Conservation (phyloP, 1,140 invertebrate genomes). For the Carposina sasakii region DNA sequence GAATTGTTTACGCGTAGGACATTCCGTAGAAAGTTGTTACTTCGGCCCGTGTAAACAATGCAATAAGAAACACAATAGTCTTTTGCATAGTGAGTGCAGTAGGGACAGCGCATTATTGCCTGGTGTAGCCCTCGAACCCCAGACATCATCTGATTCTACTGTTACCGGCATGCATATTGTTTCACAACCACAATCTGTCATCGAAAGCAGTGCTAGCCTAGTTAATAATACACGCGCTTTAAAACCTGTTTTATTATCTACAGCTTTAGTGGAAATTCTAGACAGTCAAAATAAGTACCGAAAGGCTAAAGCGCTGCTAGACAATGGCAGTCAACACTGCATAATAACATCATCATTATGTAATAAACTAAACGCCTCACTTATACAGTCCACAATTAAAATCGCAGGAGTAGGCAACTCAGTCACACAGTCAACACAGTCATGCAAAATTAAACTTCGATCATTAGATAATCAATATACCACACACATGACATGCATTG, state of each 20-base stretch:
- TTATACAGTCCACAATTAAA: not conserved
- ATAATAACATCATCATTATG: not conserved
- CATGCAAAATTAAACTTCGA: not conserved
- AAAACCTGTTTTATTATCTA: not conserved
- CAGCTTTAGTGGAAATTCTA: not conserved
- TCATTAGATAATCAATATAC: not conserved
- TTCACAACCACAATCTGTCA: no score
- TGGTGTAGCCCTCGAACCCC: not conserved
- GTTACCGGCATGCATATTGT: no score
- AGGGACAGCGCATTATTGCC: not conserved
- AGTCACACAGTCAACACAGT: not conserved
- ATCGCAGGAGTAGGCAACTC: not conserved
- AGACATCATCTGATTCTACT: no score
- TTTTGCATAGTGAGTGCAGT: not conserved
- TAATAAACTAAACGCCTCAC: not conserved
- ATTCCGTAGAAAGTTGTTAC: not conserved
- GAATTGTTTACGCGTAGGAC: not conserved
- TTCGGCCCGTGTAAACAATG: not conserved
- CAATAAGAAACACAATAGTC: not conserved
- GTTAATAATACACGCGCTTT: not conserved
- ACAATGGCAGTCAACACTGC: not conserved
- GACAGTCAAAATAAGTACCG: not conserved
- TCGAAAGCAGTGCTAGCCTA: not conserved
- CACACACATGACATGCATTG: not conserved
- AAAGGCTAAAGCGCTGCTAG: not conserved